Evolutionary conservation across 2,113 vertebrate genomes (phyloP).

Genomic region (Cyprinodon tularosa): DNA sequence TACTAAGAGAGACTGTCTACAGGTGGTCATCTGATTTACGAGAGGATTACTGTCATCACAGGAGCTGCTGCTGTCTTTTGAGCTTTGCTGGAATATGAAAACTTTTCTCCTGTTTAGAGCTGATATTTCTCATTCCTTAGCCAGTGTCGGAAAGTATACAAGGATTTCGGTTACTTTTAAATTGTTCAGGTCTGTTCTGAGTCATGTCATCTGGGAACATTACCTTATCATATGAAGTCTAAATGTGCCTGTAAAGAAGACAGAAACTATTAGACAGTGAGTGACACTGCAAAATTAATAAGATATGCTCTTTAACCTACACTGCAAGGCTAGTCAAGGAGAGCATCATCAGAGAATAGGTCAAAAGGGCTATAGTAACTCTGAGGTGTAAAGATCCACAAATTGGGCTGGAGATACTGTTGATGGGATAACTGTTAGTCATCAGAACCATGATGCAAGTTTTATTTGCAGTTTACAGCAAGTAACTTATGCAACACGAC

Average conservation of each 20-base stretch:
- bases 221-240: neutral
- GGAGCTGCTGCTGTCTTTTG: conserved; percentile 1
- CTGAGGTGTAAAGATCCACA: neutral
- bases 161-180: neutral
- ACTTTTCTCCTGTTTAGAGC: neutral
- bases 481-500: too few species aligned
- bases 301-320: neutral
- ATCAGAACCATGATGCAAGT: too few species aligned
- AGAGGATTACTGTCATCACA: conserved; percentile 10
- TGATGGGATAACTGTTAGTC: too few species aligned
- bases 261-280: neutral
- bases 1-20: conserved; percentile 15
- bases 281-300: neutral
- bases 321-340: neutral
- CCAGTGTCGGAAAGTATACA: neutral
- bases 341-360: too few species aligned
- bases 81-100: neutral
- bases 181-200: neutral
- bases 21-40: conserved; percentile 30
- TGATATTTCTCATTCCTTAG: neutral
- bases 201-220: neutral
- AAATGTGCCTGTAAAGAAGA: neutral
- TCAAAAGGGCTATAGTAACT: too few species aligned
- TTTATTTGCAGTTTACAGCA: too few species aligned
- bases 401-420: too few species aligned